These are phyloP conservation scores for Psittacus erithacus DNA, from an alignment of 2,113 vertebrate genomes.

Conservation along the genomic window DNA sequence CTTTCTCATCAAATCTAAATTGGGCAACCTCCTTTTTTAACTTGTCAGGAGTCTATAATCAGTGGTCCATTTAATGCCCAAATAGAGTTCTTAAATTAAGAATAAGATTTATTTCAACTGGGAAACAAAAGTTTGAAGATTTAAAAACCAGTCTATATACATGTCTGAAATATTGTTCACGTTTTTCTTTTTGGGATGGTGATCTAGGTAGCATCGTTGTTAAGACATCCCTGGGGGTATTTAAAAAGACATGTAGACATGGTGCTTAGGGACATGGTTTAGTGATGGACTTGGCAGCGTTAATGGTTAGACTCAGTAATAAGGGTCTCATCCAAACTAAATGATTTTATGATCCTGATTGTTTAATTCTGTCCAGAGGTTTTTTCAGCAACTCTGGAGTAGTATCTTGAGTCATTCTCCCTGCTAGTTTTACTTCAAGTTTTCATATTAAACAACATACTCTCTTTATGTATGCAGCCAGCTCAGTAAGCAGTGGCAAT, in stretches of 20 bases:
- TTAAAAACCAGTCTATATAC: background rate
- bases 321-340: background rate
- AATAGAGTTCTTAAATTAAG: background rate
- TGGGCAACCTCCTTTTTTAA: background rate
- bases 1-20: background rate
- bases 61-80: background rate
- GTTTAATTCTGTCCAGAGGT: background rate
- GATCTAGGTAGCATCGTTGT: background rate
- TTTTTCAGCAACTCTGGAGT: background rate
- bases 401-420: background rate
- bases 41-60: background rate
- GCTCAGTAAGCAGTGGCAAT: background rate
- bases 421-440: background rate
- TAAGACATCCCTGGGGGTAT: background rate
- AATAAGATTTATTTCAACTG: background rate
- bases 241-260: background rate
- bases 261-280: background rate
- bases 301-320: background rate
- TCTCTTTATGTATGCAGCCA: background rate
- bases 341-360: background rate
- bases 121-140: background rate
- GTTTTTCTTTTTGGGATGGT: background rate
- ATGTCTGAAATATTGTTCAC: background rate
- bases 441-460: background rate
- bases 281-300: background rate